phyloP scores from a whole-genome alignment of 2,888 invertebrate genomes.

The Conistra vaccinii region DNA sequence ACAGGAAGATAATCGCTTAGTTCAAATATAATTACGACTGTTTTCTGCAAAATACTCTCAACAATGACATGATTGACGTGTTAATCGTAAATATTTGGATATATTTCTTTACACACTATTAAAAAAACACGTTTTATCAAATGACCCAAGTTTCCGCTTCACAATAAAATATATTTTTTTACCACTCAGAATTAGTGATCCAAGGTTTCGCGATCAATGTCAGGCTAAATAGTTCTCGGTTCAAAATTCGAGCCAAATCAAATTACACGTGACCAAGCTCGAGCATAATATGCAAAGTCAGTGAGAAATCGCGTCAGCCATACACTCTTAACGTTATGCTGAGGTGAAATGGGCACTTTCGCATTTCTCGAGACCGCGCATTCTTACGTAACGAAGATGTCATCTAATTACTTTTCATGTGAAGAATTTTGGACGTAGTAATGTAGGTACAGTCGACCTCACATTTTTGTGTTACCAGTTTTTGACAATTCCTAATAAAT shows the following conservation, averaged over 20 bases:
- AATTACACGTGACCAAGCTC: slow-evolving; percentile 15
- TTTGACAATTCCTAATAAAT: neutral
- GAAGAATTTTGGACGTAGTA: slow-evolving; percentile 41
- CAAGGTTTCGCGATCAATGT: slow-evolving; percentile 49
- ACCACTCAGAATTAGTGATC: slow-evolving; percentile 7
- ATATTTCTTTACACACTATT: slow-evolving; percentile 9
- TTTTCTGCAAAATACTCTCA: slow-evolving; percentile 23
- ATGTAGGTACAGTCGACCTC: neutral
- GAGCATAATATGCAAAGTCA: slow-evolving; percentile 76
- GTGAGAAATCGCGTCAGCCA: slow-evolving; percentile 76
- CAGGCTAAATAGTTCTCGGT: slow-evolving; percentile 15
- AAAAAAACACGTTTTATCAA: slow-evolving; percentile 20
- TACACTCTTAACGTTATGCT: slow-evolving; percentile 53
- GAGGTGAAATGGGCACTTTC: slow-evolving; percentile 82
- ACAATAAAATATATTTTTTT: slow-evolving; percentile 15
- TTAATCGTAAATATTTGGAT: slow-evolving; percentile 33
- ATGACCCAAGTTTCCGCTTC: slow-evolving; percentile 49
- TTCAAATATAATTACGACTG: slow-evolving; percentile 12
- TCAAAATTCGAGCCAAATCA: slow-evolving; percentile 11
- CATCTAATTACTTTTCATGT: slow-evolving; percentile 77
- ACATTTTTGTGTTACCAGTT: neutral
- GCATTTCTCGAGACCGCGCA: slow-evolving; percentile 74
- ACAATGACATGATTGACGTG: slow-evolving; percentile 38
- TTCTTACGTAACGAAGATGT: slow-evolving; percentile 71
- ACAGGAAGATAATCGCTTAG: slow-evolving; percentile 27